Conservation (phyloP, 2,888 invertebrate genomes). For the Hecatera dysodea region DNA sequence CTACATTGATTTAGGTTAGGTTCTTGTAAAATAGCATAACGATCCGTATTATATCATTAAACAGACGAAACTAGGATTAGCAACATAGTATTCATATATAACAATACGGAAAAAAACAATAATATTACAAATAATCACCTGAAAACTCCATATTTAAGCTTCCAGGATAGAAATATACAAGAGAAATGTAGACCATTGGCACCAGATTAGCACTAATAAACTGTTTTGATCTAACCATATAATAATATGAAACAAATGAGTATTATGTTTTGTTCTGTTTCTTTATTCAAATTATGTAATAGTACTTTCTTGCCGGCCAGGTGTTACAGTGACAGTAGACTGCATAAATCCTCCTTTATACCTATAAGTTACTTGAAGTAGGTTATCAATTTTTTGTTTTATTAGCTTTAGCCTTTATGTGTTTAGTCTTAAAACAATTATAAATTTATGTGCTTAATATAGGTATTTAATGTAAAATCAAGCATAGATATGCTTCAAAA, state of each 20-base stretch:
- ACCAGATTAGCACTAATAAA: not conserved
- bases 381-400: too few species aligned
- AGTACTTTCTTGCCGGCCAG: constrained; percentile 19
- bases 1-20: not conserved
- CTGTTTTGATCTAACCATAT: not conserved
- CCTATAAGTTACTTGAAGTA: too few species aligned
- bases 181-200: not conserved
- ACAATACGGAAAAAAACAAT: not conserved
- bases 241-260: constrained; percentile 17
- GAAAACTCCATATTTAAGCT: not conserved
- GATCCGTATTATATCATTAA: too few species aligned
- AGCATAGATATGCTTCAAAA: too few species aligned
- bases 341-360: constrained; percentile 22
- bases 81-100: not conserved
- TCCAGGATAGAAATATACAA: not conserved
- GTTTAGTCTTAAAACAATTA: too few species aligned
- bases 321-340: not conserved
- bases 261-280: constrained; percentile 4
- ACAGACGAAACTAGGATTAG: not conserved
- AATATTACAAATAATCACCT: not conserved
- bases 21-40: not conserved
- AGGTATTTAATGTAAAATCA: too few species aligned
- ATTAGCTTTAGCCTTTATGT: too few species aligned
- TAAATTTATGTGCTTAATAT: too few species aligned
- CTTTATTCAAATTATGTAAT: not conserved